Base-by-base conservation (phyloP, 1,140 invertebrate species). In the Ptiloglossa arizonensis region DNA sequence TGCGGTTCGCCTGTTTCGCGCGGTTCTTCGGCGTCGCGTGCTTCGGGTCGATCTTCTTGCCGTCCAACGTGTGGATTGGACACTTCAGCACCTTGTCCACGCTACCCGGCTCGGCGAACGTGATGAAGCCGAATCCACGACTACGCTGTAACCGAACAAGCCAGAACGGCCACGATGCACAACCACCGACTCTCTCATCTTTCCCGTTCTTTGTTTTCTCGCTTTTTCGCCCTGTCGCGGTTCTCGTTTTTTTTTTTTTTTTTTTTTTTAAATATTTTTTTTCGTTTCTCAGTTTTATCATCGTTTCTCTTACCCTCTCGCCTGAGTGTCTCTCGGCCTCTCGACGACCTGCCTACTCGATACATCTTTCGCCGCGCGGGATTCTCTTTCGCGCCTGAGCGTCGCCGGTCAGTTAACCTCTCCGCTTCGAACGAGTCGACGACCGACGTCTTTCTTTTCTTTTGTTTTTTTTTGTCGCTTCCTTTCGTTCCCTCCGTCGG, bases 31-130 rank as follows among this genome's bases (percentile, higher is more conserved):
- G 97, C 46, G 97, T 98, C 66, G 97, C 97, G 93, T 97, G 97
- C 88, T 98, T 98, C 27, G 97, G 97, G 91, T 98, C 97, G 88
- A 98, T 98, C 93, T 98, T 98, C 94, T 98, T 98, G 73, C 97
- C 97, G 91, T 98, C 97, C 76, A 98, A 94, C 69, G 97, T 97
- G 94, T 98, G 97, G 79, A 97, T 97, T 67, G 97, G 97, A 85
- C 96, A 96, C 91, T 96, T 96, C 63, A 98, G 95, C 64, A 98
- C 97, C 92, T 97, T 97, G 91, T 97, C 96, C 69, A 98, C 97
- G 89, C 96, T 97, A 78, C 95, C 95, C 46, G 97, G 96, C 91
- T 98, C 97, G 89, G 96, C 95, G 93, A 98, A 98, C 89, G 97
- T 98, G 89, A 98, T 98, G 94, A 98, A 98, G 86, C 97, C 97